phyloP scores from a whole-genome alignment of 1,140 invertebrate species.

The Ceratitis capitata region DNA sequence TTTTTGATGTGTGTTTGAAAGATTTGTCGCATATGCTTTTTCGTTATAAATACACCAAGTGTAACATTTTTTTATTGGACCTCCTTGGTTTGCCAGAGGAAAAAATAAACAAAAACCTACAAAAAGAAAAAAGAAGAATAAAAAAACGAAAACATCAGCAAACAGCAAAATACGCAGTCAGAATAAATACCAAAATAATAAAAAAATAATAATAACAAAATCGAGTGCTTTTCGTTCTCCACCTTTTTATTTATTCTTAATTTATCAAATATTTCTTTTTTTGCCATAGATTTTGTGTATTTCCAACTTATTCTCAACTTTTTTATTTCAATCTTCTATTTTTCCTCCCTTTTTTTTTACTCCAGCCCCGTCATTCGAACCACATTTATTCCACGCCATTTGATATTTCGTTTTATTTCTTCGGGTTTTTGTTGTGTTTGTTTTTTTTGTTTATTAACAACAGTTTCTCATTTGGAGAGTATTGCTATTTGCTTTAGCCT shows the following conservation, averaged over 20 bases:
- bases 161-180: too few species aligned
- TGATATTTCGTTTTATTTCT: background rate
- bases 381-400: conserved; percentile 1
- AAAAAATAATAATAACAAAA: background rate
- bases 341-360: background rate
- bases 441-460: background rate
- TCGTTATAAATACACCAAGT: background rate
- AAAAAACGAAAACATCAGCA: too few species aligned
- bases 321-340: background rate
- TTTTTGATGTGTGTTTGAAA: background rate
- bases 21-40: background rate
- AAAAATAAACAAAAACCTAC: background rate
- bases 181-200: background rate
- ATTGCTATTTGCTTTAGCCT: conserved; percentile 3
- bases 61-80: background rate
- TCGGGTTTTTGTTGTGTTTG: background rate
- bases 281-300: background rate
- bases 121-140: background rate
- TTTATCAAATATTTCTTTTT: background rate
- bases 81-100: background rate
- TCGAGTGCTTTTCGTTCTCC: background rate
- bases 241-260: background rate
- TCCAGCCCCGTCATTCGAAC: background rate
- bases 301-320: background rate
- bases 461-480: background rate